Conservation (phyloP, 2,797 vertebrate species). For the Pipistrellus kuhlii region DNA sequence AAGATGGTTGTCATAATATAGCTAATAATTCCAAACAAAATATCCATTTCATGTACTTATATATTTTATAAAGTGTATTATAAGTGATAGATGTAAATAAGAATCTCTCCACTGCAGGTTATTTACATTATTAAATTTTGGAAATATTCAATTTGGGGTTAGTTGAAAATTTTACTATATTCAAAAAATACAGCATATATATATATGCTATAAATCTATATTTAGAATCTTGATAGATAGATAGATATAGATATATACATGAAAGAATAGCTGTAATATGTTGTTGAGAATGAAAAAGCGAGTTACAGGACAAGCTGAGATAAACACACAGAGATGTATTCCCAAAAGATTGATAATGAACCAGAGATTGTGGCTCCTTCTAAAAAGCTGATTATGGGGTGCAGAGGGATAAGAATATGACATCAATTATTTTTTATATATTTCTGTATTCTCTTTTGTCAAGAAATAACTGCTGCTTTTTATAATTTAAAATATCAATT, state of each 20-base stretch:
- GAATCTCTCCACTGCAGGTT: background rate
- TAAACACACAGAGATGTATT: background rate
- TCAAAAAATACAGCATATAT: background rate
- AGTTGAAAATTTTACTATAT: background rate
- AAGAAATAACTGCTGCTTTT: background rate
- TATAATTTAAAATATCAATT: slow-evolving; percentile 43
- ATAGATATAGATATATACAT: background rate
- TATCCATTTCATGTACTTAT: background rate
- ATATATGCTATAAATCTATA: background rate
- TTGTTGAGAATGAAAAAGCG: background rate
- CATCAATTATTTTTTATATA: background rate
- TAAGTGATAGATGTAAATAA: background rate
- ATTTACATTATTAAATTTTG: slow-evolving; percentile 17
- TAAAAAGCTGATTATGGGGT: background rate
- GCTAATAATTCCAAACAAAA: slow-evolving; percentile 14
- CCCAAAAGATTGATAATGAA: background rate
- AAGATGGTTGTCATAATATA: background rate
- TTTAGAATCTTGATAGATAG: background rate
- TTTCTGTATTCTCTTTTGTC: background rate
- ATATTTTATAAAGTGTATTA: background rate
- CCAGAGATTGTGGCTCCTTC: background rate
- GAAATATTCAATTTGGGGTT: background rate
- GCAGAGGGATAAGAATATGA: background rate
- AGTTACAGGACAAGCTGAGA: background rate
- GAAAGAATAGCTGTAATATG: background rate